Evolutionary conservation across 35 echinoderm and acorn worm genomes (phyloP).

Genomic region (Stichopus chloronotus): DNA sequence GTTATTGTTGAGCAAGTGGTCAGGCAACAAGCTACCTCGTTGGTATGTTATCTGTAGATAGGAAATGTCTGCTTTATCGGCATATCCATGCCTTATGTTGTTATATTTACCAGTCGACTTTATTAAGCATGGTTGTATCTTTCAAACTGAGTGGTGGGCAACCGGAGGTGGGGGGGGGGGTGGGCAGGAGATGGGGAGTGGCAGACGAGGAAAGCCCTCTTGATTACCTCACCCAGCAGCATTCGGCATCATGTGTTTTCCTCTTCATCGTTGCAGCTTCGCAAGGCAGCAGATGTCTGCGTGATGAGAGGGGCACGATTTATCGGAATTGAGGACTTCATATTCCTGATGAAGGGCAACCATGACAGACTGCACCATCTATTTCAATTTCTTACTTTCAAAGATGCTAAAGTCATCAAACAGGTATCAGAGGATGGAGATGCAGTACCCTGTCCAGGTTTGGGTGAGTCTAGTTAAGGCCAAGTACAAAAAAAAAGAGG

Average conservation of each 20-base stretch:
- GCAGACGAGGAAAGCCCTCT: no score
- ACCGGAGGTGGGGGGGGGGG: no score
- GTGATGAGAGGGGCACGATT: slow-evolving; percentile 82
- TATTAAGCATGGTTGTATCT: not conserved
- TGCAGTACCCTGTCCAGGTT: not conserved
- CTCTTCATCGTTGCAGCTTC: slow-evolving; percentile 61
- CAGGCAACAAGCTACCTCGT: slow-evolving; percentile 67
- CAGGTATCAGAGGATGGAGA: slow-evolving; percentile 76
- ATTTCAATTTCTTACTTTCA: slow-evolving; percentile 82
- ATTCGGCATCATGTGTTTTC: not conserved
- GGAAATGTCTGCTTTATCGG: not conserved
- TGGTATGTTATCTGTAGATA: slow-evolving; percentile 68
- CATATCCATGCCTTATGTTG: not conserved
- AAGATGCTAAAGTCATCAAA: slow-evolving; percentile 66
- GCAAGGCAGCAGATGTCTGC: slow-evolving; percentile 79
- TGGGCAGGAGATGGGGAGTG: no score
- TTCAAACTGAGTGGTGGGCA: not conserved
- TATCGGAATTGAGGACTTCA: slow-evolving; percentile 94
- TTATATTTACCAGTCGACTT: not conserved
- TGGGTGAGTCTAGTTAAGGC: not conserved
- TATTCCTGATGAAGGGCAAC: slow-evolving; percentile 84
- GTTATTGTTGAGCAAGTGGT: slow-evolving; percentile 82
- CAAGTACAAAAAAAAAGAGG: not conserved
- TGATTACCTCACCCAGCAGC: no score
- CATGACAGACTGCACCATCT: slow-evolving; percentile 78